These are phyloP conservation scores for Myiagra hebetior DNA, from an alignment of 2,113 vertebrate genomes.

Conservation along the genomic window DNA sequence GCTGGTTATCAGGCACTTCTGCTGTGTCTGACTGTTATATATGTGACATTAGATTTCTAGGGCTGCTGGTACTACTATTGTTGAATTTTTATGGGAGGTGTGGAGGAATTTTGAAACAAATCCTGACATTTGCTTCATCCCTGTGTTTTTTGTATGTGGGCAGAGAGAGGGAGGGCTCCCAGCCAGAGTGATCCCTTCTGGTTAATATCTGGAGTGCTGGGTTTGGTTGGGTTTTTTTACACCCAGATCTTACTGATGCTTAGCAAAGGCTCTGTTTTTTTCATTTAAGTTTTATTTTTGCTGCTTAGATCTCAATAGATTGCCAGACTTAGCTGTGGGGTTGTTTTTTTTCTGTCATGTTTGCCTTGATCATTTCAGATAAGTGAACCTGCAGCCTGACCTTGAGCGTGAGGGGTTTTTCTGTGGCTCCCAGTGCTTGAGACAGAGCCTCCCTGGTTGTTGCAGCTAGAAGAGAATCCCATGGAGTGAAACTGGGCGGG, in stretches of 20 bases:
- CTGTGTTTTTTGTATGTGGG: background rate
- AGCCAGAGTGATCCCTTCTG: background rate
- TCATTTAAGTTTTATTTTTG: background rate
- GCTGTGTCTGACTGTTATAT: background rate
- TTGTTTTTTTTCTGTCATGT: background rate
- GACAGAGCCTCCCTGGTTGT: background rate
- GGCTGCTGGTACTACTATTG: fast-evolving
- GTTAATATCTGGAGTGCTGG: background rate
- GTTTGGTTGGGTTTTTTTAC: background rate
- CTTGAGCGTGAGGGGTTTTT: background rate
- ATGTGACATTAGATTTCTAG: fast-evolving
- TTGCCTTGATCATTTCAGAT: background rate
- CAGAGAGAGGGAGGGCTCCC: background rate
- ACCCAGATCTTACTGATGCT: background rate
- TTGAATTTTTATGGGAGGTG: background rate
- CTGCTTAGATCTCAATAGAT: background rate
- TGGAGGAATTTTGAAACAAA: background rate
- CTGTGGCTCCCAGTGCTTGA: background rate
- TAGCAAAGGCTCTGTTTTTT: background rate
- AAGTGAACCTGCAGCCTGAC: background rate
- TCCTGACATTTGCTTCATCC: background rate
- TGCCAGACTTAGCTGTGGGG: background rate
- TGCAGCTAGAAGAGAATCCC: background rate
- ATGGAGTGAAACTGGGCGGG: background rate
- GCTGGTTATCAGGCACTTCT: background rate